Evolutionary conservation across 2,797 vertebrate genomes (phyloP), one percentile per base, ranked within the genome.

Genomic region (Poecilia picta): DNA sequence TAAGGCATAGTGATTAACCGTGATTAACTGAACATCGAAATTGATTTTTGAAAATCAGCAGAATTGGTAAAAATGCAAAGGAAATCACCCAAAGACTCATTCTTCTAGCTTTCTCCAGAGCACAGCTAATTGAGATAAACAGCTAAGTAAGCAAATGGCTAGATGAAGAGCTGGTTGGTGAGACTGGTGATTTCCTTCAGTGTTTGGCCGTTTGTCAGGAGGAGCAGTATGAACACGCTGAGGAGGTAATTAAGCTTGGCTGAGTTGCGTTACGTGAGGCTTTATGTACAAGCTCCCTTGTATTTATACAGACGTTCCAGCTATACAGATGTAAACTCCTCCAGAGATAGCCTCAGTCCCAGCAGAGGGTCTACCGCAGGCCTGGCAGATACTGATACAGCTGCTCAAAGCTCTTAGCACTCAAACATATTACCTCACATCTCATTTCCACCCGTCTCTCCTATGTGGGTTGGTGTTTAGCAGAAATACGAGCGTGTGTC

Each of bases 101-200:
- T 85, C 80, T 79, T 83, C 15, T 59, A 78, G 73, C 57, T 76
- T 89, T 77, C 87, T 89, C 85, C 59, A 83, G 80, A 83, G 87
- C 84, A 51, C 77, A 33, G 85, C 84, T 93, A 91, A 93, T 92
- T 92, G 89, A 89, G 91, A 92, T 81, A 73, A 91, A 91, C 85
- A 64, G 84, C 83, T 53, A 80, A 74, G 81, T 81, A 76, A 81
- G 84, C 81, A 78, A 87, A 84, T 83, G 89, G 88, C 76, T 78
- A 84, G 33, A 77, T 46, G 75, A 83, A 77, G 77, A 73, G 53
- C 68, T 55, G 81, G 75, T 53, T 70, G 79, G 76, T 47, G 76
- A 80, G 80, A 39, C 62, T 66, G 85, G 77, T 73, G 83, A 79
- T 82, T 74, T 79, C 36, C 23, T 64, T 86, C 80, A 8, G 76